These are phyloP conservation scores for Nesospiza acunhae DNA, from an alignment of 2,113 vertebrate genomes.

Conservation along the genomic window DNA sequence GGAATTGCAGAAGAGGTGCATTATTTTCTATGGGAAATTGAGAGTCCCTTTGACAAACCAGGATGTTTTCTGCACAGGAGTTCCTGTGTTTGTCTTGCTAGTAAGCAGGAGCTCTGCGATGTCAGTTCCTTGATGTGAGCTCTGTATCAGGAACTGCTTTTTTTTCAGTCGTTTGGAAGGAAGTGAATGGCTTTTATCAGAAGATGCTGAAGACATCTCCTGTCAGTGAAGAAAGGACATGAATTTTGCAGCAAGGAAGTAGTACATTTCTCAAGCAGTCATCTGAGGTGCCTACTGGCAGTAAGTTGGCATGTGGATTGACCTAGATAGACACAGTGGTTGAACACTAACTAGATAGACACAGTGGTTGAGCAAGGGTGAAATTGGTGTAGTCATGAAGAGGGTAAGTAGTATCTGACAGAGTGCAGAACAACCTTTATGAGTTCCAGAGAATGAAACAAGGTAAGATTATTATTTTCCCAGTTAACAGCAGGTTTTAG, in stretches of 20 bases:
- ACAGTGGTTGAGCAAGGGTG: background rate
- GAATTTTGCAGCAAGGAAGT: background rate
- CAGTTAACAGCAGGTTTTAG: background rate
- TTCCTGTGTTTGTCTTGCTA: constrained; percentile 28
- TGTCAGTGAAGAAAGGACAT: background rate
- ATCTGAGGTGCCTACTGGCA: background rate
- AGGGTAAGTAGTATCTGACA: background rate
- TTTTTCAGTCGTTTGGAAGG: background rate
- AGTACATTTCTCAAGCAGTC: background rate
- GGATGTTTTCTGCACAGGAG: background rate
- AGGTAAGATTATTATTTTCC: background rate
- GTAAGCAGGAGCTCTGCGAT: background rate
- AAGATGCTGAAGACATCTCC: background rate
- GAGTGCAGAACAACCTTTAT: background rate
- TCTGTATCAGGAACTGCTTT: background rate
- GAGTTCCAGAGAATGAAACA: background rate
- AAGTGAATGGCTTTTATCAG: background rate
- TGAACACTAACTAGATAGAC: background rate
- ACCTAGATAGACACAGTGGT: background rate
- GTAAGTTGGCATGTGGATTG: background rate
- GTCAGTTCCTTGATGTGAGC: background rate
- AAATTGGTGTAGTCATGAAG: background rate
- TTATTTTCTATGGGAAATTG: background rate
- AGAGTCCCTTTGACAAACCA: background rate
- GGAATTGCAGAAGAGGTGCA: background rate